Evolutionary conservation across 1,140 invertebrate genomes (phyloP), one percentile per base, ranked within the genome.

Genomic region (Formica exsecta): DNA sequence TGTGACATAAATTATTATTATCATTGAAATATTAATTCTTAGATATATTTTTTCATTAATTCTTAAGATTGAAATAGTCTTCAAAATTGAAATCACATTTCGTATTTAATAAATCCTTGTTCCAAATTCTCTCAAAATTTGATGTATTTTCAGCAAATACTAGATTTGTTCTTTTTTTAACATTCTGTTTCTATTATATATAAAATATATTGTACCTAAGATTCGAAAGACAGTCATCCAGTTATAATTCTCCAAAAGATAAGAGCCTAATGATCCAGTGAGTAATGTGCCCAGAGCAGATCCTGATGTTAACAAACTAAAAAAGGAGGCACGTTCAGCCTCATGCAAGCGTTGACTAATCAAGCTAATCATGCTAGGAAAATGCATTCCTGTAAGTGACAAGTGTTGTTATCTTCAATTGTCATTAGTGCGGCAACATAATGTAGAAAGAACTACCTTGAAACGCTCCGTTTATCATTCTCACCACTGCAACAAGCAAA

Each of bases 311-410:
- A 97, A 95, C 87, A 97, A 93, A 83, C 97, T 96, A 93, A 97
- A 97, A 86, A 97, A 97, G 64, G 97, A 97, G 38, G 97, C 96
- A 89, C 97, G 96, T 91, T 97, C 97, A 57, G 95, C 95, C 86
- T 96, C 96, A 48, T 95, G 95, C 73, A 97, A 94, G 93, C 96
- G 96, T 93, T 96, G 96, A 89, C 97, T 97, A 36, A 97, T 97
- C 19, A 98, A 93, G 91, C 97, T 97, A 54, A 97, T 97, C 95
- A 97, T 96, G 90, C 96, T 96, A 57, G 97, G 97, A 94, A 97
- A 97, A 93, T 97, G 97, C 93, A 97, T 96, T 95, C 96, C 95
- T 95, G 84, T 29, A 92, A 89, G 79, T 75, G 64, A 85, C 25
- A 71, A 70, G 41, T 66, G 6, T 77, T 81, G 48, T 79, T 75